A percentile compares a stretch with the other conserved stretches of the same genome.
phyloP scores from a whole-genome alignment of 2,797 vertebrate species.

The Margarornis squamiger region DNA sequence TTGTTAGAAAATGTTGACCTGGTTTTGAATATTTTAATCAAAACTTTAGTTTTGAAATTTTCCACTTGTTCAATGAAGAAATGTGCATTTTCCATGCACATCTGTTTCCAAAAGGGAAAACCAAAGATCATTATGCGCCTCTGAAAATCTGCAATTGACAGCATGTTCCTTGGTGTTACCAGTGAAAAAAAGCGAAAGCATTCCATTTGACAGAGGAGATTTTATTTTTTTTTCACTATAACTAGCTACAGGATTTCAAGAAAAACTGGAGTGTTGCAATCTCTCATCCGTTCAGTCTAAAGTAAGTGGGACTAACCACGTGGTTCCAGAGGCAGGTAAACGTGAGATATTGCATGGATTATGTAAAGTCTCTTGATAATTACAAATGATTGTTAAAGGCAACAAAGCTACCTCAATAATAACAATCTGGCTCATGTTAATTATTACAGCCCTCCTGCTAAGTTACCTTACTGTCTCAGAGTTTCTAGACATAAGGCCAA shows the following conservation, averaged over 20 bases:
- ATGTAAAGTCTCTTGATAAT: slow-evolving; percentile 37
- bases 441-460: slow-evolving; percentile 35
- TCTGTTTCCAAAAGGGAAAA: not conserved
- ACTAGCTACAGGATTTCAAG: not conserved
- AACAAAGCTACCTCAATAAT: slow-evolving; percentile 10
- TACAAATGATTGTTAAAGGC: not conserved
- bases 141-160: not conserved
- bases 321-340: not conserved
- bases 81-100: not conserved
- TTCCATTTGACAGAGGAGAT: not conserved
- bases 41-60: not conserved
- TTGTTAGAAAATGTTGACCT: not conserved
- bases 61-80: not conserved
- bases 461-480: not conserved
- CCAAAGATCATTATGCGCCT: not conserved
- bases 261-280: not conserved
- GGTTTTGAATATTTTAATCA: not conserved
- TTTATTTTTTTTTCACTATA: not conserved
- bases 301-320: not conserved
- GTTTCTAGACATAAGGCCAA: not conserved
- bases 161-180: not conserved
- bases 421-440: slow-evolving; percentile 25
- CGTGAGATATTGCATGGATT: not conserved
- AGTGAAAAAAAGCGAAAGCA: not conserved
- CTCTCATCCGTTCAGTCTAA: not conserved